These are phyloP conservation scores for Agrotis exclamationis DNA, from an alignment of 2,888 invertebrate species.

Conservation along the genomic window DNA sequence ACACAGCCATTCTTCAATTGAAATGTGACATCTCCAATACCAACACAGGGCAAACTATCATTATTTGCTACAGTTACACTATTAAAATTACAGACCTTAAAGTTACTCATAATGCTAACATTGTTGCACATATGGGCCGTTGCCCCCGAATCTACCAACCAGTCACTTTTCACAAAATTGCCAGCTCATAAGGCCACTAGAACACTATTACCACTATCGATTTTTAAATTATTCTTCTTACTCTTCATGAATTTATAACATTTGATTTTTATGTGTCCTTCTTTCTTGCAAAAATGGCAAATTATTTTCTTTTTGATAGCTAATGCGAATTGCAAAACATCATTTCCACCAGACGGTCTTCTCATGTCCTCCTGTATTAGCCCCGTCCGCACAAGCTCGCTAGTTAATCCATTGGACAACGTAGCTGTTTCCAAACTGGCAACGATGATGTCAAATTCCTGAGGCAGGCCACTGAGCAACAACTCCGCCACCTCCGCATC, in stretches of 20 bases:
- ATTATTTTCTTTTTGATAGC: background rate
- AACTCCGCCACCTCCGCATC: background rate
- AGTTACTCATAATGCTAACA: too few species aligned
- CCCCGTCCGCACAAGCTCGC: background rate
- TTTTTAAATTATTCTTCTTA: background rate
- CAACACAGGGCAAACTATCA: background rate
- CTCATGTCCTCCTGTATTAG: background rate
- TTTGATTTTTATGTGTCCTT: background rate
- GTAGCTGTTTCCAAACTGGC: conserved; percentile 18
- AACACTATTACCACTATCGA: background rate
- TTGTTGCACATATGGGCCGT: too few species aligned
- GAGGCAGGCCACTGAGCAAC: background rate
- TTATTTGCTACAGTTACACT: background rate
- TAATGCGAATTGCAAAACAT: background rate
- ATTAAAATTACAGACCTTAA: background rate
- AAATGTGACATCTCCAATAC: background rate
- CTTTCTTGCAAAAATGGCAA: background rate
- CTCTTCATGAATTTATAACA: background rate
- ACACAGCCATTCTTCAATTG: background rate
- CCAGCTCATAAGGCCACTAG: too few species aligned
- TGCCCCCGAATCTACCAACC: too few species aligned
- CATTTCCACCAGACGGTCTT: background rate
- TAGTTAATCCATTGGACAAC: conserved; percentile 14
- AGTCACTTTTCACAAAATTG: too few species aligned
- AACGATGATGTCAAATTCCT: conserved; percentile 2